Evolutionary conservation across 2,797 vertebrate genomes (phyloP).

Genomic region (Cyclopterus lumpus): DNA sequence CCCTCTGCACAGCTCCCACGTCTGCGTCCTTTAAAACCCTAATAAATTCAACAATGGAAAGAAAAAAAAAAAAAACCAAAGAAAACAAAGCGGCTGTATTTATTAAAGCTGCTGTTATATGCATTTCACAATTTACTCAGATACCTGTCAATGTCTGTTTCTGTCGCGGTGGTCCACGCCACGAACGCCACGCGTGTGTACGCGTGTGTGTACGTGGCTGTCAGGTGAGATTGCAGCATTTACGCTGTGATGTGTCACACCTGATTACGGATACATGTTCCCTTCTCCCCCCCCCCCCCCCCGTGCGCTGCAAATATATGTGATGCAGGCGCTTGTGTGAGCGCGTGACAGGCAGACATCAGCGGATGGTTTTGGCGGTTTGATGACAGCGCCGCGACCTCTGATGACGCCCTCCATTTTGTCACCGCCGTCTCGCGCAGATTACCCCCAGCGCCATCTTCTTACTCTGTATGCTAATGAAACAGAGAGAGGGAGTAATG

Average conservation of each 20-base stretch:
- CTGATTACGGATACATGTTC: slow-evolving; percentile 79
- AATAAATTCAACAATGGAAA: slow-evolving; percentile 47
- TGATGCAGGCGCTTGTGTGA: slow-evolving; percentile 14
- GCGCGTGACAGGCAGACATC: slow-evolving; percentile 73
- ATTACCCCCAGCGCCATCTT: slow-evolving; percentile 81
- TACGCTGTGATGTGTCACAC: slow-evolving; percentile 81
- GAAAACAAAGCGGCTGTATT: slow-evolving; percentile 66
- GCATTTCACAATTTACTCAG: slow-evolving; percentile 60
- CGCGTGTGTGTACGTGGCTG: slow-evolving; percentile 62
- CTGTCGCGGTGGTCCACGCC: slow-evolving; percentile 53
- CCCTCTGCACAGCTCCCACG: slow-evolving; percentile 17
- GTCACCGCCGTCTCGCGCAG: slow-evolving; percentile 73
- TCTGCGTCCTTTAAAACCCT: slow-evolving; percentile 43
- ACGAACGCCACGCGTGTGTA: slow-evolving; percentile 36
- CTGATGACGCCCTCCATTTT: slow-evolving; percentile 85
- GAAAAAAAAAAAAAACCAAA: slow-evolving; percentile 31
- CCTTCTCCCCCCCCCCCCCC: slow-evolving; percentile 37
- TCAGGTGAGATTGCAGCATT: slow-evolving; percentile 78
- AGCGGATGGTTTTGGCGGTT: slow-evolving; percentile 62
- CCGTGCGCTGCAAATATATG: slow-evolving; percentile 27
- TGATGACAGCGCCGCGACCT: slow-evolving; percentile 77
- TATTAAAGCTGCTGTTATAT: slow-evolving; percentile 71
- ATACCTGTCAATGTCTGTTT: slow-evolving; percentile 77
- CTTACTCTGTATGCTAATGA: slow-evolving; percentile 87
- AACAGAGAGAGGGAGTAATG: slow-evolving; percentile 68